Conservation (phyloP, 2,888 invertebrate genomes). For the Dryococelus australis region DNA sequence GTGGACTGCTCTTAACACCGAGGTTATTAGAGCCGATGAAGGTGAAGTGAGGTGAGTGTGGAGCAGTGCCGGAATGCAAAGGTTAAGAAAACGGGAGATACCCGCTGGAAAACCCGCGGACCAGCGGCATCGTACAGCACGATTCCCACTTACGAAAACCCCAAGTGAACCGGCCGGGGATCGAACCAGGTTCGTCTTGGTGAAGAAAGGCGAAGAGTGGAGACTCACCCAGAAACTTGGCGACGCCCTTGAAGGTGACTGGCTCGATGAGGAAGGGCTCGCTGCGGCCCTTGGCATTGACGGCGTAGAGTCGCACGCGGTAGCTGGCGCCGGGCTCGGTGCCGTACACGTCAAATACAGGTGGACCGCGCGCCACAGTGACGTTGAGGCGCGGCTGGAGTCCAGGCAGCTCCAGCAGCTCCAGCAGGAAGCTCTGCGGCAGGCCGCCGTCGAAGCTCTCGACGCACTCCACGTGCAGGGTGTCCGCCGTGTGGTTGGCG, state of each 20-base stretch:
- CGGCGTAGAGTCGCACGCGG: slow-evolving; percentile 80
- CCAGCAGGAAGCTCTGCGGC: slow-evolving; percentile 86
- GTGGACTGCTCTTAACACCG: too few relatives aligned
- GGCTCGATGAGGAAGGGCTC: slow-evolving; percentile 85
- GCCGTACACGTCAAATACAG: slow-evolving; percentile 72
- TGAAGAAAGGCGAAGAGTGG: too few relatives aligned
- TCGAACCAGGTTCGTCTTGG: too few relatives aligned
- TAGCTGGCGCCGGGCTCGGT: slow-evolving; percentile 78
- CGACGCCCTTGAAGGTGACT: slow-evolving; percentile 84
- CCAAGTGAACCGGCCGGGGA: too few relatives aligned
- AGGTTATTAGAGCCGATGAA: too few relatives aligned
- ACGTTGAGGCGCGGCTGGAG: slow-evolving; percentile 70
- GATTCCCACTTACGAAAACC: too few relatives aligned
- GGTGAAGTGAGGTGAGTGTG: too few relatives aligned
- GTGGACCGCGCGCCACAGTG: slow-evolving; percentile 69
- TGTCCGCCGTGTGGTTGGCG: slow-evolving; percentile 82
- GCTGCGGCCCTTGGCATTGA: slow-evolving; percentile 87
- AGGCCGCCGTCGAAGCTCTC: slow-evolving; percentile 90
- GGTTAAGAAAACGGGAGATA: too few relatives aligned
- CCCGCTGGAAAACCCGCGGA: too few relatives aligned
- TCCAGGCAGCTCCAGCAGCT: slow-evolving; percentile 76
- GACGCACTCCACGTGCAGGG: slow-evolving; percentile 83
- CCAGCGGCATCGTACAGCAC: too few relatives aligned
- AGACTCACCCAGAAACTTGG: slow-evolving; percentile 80
- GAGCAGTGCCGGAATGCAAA: too few relatives aligned